Conservation (phyloP, 2,113 vertebrate genomes). For the Neolamprologus fasciatus region DNA sequence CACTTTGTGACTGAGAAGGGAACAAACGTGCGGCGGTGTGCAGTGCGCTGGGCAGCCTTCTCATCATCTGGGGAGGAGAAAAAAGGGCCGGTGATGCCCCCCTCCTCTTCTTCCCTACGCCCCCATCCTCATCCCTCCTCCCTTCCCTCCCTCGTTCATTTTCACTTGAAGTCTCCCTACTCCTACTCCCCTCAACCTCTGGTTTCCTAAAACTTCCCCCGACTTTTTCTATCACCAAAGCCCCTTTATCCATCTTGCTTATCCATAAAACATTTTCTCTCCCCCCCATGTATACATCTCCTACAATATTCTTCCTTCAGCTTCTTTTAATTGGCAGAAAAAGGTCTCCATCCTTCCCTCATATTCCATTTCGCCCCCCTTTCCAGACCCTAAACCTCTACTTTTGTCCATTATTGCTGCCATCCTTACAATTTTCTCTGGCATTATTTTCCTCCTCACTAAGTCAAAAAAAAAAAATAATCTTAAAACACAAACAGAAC, state of each 20-base stretch:
- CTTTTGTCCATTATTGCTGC: neutral
- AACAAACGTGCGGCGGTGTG: conserved; percentile 25
- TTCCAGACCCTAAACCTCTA: neutral
- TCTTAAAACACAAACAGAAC: neutral
- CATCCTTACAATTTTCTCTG: neutral
- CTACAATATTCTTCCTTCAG: neutral
- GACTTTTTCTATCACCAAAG: neutral
- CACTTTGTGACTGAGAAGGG: conserved; percentile 26
- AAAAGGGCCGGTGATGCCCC: conserved; percentile 26
- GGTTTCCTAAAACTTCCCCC: neutral
- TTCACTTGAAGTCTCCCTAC: neutral
- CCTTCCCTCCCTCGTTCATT: neutral
- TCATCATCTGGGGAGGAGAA: conserved; percentile 37
- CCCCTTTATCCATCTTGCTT: neutral
- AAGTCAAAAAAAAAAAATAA: neutral
- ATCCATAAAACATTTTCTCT: neutral
- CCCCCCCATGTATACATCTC: neutral
- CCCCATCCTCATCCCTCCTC: neutral
- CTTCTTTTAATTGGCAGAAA: neutral
- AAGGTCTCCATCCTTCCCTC: neutral
- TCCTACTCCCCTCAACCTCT: neutral
- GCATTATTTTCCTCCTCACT: neutral
- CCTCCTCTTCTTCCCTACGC: neutral
- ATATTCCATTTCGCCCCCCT: neutral
- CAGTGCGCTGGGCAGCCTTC: conserved; percentile 47